Evolutionary conservation across 2,888 invertebrate species (phyloP), one percentile per base, ranked within the genome.

Genomic region (Pyrrhia umbra): DNA sequence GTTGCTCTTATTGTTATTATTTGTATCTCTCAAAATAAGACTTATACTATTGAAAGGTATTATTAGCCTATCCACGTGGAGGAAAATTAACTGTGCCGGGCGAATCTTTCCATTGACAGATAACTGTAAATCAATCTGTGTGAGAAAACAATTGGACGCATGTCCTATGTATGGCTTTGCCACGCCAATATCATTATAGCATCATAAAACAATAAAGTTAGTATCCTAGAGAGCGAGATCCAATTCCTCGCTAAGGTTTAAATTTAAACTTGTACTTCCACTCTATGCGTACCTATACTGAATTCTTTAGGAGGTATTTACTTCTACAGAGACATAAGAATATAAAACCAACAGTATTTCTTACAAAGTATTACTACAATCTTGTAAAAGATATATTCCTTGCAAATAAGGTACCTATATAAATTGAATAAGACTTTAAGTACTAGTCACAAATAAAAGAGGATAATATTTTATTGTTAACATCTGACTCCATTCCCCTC

Each of bases 171-270:
- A 79, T 76, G 75, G 80, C 77, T 80, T 82, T 77, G 80, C 79
- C 76, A 81, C 83, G 83, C 87, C 87, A 90, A 90, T 90, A 87
- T 88, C 89, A 87, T 88, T 88, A 90, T 86, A 79, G 82, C 79
- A 76, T 84, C 79, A 85, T 86, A 86, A 89, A 90, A 88, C 88
- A 89, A 89, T 88, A 87, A 82, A 84, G 76, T 81, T 84, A 87
- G 79, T 82, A 77, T 79, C 70, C 71, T 75, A 71, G 51, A 71
- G 51, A 63, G 59, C 66, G 55, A 64, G 61, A 70, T 69, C 75
- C 68, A 75, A 64, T 75, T 64, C 69, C 68, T 66, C 58, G 62
- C 52, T 57, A 63, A 72, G 63, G 59, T 68, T 70, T 64, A 37
- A 43, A 9, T 20, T 43, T 23, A 69, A 62, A 63, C 60, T 42